Percentiles rank a stretch among this genome's conserved stretches.
Evolutionary conservation across 2,888 invertebrate species (phyloP).

Genomic region (Phaedon cochleariae): DNA sequence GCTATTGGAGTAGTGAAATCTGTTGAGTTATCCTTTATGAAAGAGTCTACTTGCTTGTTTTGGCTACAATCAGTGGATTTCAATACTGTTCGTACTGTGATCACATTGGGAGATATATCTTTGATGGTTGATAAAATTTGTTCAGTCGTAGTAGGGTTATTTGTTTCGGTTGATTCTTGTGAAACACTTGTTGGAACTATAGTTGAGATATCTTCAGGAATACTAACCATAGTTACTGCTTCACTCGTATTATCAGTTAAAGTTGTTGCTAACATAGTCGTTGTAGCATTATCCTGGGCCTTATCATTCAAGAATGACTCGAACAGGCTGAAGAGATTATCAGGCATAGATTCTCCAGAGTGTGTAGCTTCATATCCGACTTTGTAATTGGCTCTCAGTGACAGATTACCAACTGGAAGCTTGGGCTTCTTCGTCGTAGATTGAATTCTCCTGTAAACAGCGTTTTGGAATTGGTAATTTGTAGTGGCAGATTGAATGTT

Average conservation of each 20-base stretch:
- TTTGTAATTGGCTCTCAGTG: background rate
- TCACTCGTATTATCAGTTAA: slow-evolving; percentile 7
- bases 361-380: slow-evolving; percentile 14
- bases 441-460: background rate
- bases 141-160: slow-evolving; percentile 22
- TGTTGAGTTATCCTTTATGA: slow-evolving; percentile 9
- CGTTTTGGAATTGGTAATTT: slow-evolving; percentile 43
- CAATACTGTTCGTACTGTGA: slow-evolving; percentile 52
- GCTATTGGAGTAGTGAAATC: slow-evolving; percentile 27
- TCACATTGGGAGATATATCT: slow-evolving; percentile 22
- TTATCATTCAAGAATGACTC: slow-evolving; percentile 47
- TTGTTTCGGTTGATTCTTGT: background rate
- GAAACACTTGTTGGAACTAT: slow-evolving; percentile 38
- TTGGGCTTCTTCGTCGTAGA: background rate
- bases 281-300: slow-evolving; percentile 29
- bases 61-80: slow-evolving; percentile 56
- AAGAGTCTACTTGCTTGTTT: slow-evolving; percentile 25
- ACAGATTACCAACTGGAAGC: background rate
- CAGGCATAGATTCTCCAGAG: slow-evolving; percentile 38
- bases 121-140: slow-evolving; percentile 15
- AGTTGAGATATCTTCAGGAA: slow-evolving; percentile 1
- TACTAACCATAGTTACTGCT: slow-evolving; percentile 16
- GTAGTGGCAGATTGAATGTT: slow-evolving; percentile 40
- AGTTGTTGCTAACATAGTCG: background rate
- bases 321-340: slow-evolving; percentile 47